phyloP scores from a whole-genome alignment of 2,888 invertebrate species.

The Sinopyrophorus schimmeli region DNA sequence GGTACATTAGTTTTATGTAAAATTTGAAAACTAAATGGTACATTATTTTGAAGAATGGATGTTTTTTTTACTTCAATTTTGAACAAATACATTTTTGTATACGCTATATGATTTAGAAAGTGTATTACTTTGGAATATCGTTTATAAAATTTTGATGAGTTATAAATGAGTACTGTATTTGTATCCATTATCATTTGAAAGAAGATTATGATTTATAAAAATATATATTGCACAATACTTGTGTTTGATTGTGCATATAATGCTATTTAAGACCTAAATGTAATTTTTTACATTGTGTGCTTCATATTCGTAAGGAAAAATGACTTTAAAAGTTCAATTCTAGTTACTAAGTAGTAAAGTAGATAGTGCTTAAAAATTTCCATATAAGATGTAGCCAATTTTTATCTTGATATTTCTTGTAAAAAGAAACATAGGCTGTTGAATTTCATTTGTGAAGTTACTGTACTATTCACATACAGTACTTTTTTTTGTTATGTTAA shows the following conservation, averaged over 20 bases:
- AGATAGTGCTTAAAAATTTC: conserved; percentile 36
- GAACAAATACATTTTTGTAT: too few species aligned
- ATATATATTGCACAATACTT: conserved; percentile 19
- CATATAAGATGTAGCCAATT: conserved; percentile 33
- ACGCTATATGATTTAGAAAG: too few species aligned
- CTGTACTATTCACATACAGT: conserved; percentile 23
- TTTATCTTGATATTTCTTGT: conserved; percentile 30
- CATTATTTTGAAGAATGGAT: too few species aligned
- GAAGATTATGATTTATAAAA: conserved; percentile 7
- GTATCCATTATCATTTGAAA: too few species aligned
- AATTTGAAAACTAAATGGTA: too few species aligned
- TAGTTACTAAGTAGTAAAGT: conserved; percentile 34
- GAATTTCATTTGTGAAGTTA: conserved; percentile 22
- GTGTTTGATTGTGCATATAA: conserved; percentile 26
- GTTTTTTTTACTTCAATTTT: too few species aligned
- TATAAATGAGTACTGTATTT: too few species aligned
- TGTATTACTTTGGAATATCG: too few species aligned
- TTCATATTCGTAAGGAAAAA: conserved; percentile 25
- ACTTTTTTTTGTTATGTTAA: conserved; percentile 16
- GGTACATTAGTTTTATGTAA: too few species aligned
- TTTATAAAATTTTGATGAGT: too few species aligned
- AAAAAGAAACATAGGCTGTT: conserved; percentile 21
- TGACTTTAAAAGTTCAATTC: conserved; percentile 29
- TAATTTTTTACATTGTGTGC: conserved; percentile 31
- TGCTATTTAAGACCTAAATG: conserved; percentile 25